These are phyloP conservation scores for Augochlorella aurata DNA, from an alignment of 2,888 invertebrate genomes.

Conservation along the genomic window DNA sequence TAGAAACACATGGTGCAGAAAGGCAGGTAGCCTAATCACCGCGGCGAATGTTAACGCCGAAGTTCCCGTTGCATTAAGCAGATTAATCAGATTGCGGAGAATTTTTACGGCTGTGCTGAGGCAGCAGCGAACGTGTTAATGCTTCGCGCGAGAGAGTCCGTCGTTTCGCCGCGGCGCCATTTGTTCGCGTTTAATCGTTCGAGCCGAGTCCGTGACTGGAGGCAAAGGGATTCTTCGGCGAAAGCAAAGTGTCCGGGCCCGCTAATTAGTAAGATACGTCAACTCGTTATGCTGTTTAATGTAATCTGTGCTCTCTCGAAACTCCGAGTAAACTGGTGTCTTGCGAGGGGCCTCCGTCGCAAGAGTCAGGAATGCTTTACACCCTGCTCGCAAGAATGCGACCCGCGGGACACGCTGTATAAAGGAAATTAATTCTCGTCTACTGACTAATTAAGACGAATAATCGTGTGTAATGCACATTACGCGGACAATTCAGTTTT, in stretches of 20 bases:
- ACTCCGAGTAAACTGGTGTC: slow-evolving; percentile 54
- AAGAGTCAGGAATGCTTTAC: slow-evolving; percentile 48
- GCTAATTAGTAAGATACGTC: slow-evolving; percentile 61
- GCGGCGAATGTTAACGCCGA: too few relatives aligned
- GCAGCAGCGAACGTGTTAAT: background rate
- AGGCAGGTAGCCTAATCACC: too few relatives aligned
- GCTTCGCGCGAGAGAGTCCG: background rate
- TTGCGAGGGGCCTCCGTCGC: slow-evolving; percentile 36
- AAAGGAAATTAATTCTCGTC: slow-evolving; percentile 64
- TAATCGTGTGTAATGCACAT: slow-evolving; percentile 48
- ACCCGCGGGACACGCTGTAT: slow-evolving; percentile 42
- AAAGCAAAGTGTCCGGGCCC: slow-evolving; percentile 38
- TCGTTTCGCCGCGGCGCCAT: background rate
- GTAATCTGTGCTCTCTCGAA: slow-evolving; percentile 56
- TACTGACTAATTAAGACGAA: slow-evolving; percentile 61
- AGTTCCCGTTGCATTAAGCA: background rate
- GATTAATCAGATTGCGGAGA: background rate
- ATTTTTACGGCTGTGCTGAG: background rate
- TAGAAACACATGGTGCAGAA: too few relatives aligned
- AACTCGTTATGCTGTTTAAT: slow-evolving; percentile 61
- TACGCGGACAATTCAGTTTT: slow-evolving; percentile 41
- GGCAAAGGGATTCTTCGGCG: slow-evolving; percentile 37
- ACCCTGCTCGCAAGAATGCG: slow-evolving; percentile 51
- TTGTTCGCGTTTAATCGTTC: background rate
- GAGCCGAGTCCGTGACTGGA: background rate